phyloP scores from a whole-genome alignment of 2,888 invertebrate species.

The Agrypnus murinus region DNA sequence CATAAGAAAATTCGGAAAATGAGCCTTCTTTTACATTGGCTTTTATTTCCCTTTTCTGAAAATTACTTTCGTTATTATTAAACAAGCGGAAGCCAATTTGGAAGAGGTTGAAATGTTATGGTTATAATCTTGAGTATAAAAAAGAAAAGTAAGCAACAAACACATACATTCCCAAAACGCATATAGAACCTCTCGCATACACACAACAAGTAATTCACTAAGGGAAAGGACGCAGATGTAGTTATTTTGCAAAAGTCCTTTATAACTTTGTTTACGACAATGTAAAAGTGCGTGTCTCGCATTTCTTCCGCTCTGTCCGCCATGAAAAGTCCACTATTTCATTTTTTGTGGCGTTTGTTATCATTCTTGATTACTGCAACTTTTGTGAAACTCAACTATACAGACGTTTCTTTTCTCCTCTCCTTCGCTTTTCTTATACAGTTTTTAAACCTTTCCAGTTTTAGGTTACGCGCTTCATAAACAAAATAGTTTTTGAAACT shows the following conservation, averaged over 20 bases:
- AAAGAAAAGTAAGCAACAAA: too few species aligned
- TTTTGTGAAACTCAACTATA: not conserved
- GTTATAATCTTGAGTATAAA: too few species aligned
- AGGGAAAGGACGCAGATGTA: conserved; percentile 4
- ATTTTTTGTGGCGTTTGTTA: conserved; percentile 31
- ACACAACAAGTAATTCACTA: conserved; percentile 16
- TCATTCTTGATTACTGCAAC: conserved; percentile 30
- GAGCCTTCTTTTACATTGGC: too few species aligned
- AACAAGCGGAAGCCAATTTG: too few species aligned
- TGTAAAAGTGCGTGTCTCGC: conserved; percentile 21
- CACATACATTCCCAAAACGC: too few species aligned
- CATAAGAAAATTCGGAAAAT: too few species aligned
- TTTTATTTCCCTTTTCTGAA: too few species aligned
- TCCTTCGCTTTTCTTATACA: not conserved
- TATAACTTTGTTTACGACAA: conserved; percentile 26
- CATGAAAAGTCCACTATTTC: conserved; percentile 24
- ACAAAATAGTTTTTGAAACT: conserved; percentile 27
- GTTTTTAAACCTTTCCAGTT: too few species aligned
- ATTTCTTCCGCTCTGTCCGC: not conserved
- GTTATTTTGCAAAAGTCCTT: conserved; percentile 16
- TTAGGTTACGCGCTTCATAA: not conserved
- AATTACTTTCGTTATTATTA: too few species aligned
- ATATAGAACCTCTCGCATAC: too few species aligned
- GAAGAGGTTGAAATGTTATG: too few species aligned
- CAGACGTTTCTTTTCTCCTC: not conserved